phyloP scores from a whole-genome alignment of 2,888 invertebrate species.

The Chironomus riparius region DNA sequence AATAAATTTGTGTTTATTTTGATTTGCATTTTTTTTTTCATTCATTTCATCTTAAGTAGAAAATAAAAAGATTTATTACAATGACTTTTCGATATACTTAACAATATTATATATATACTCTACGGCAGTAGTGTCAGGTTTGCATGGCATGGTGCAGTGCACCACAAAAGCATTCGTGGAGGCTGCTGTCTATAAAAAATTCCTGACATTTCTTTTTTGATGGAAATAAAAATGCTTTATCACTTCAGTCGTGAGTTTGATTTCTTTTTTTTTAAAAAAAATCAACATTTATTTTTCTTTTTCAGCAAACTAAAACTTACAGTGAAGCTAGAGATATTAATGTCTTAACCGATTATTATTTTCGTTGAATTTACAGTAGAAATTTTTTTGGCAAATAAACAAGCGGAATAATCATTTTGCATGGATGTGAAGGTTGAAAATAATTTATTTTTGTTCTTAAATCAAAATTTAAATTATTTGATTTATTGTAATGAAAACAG shows the following conservation, averaged over 20 bases:
- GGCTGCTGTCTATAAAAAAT: neutral
- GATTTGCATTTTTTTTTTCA: constrained; percentile 24
- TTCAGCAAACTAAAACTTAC: no score
- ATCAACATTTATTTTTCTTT: no score
- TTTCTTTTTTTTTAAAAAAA: neutral
- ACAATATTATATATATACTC: neutral
- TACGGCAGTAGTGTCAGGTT: neutral
- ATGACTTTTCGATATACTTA: neutral
- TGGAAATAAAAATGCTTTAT: neutral
- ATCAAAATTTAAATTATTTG: no score
- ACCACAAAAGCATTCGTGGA: neutral
- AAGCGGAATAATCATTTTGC: no score
- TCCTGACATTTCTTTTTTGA: neutral
- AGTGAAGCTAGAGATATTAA: no score
- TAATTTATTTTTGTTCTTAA: no score
- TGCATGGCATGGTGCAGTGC: neutral
- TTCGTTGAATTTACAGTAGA: no score
- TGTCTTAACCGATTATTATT: no score
- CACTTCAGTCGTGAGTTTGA: neutral
- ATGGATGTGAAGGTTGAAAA: no score
- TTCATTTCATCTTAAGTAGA: neutral
- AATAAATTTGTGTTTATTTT: constrained; percentile 10
- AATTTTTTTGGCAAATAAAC: no score
- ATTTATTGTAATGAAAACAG: no score
- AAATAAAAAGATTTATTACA: neutral